Conservation (phyloP, 2,888 invertebrate genomes). For the Trimorus sp. region DNA sequence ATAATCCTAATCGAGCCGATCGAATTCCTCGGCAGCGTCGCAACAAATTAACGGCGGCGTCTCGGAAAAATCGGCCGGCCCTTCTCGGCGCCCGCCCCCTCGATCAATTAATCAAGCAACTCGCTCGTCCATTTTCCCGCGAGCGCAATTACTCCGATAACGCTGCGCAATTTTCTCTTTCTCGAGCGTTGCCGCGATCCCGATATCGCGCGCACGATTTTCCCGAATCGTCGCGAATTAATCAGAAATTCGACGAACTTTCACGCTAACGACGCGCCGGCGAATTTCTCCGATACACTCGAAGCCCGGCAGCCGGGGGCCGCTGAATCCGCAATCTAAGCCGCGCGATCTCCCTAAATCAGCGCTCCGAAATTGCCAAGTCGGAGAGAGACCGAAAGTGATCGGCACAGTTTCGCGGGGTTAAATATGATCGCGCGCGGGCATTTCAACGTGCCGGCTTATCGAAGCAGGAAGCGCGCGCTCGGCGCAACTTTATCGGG, state of each 20-base stretch:
- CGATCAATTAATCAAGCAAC: slow-evolving; percentile 7
- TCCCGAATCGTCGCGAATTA: slow-evolving; percentile 34
- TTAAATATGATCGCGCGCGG: slow-evolving; percentile 55
- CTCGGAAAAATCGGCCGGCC: too few species aligned
- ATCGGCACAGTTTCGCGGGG: slow-evolving; percentile 20
- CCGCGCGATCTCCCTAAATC: slow-evolving; percentile 47
- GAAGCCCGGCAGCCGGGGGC: slow-evolving; percentile 3
- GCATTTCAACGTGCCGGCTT: slow-evolving; percentile 40
- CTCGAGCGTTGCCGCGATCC: slow-evolving; percentile 10
- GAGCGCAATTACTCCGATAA: slow-evolving; percentile 30
- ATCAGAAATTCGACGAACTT: slow-evolving; percentile 51
- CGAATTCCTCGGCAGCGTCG: background rate
- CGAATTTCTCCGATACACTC: slow-evolving; percentile 43
- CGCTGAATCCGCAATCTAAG: slow-evolving; percentile 19
- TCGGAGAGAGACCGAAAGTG: slow-evolving; percentile 53
- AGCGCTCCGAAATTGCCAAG: slow-evolving; percentile 49
- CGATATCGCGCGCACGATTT: slow-evolving; percentile 42
- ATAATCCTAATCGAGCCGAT: slow-evolving; percentile 17
- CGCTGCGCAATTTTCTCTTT: slow-evolving; percentile 17
- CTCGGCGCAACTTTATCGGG: slow-evolving; percentile 42
- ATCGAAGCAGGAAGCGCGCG: slow-evolving; percentile 55
- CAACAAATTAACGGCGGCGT: background rate
- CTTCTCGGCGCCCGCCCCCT: too few species aligned
- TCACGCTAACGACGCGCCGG: slow-evolving; percentile 37
- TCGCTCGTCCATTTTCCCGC: slow-evolving; percentile 18